phyloP scores from a whole-genome alignment of 2,888 invertebrate genomes.

The Drosophila rellima region DNA sequence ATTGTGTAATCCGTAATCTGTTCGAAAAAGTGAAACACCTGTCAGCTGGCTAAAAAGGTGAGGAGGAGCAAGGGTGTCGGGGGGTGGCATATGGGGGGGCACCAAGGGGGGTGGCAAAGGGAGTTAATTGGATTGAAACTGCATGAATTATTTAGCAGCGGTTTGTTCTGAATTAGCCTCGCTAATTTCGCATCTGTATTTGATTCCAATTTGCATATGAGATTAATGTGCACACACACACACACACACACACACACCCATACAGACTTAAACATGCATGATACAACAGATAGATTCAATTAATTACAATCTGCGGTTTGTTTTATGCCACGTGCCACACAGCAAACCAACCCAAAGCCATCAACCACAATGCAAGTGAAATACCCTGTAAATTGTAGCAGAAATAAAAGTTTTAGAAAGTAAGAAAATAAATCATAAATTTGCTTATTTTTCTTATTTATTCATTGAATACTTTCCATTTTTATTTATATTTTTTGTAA shows the following conservation, averaged over 20 bases:
- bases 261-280: constrained; percentile 22
- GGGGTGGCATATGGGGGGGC: background rate
- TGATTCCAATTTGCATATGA: constrained; percentile 56
- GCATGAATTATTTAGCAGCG: constrained; percentile 36
- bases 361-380: background rate
- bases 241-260: background rate
- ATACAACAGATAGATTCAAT: constrained; percentile 57
- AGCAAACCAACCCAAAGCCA: constrained; percentile 14
- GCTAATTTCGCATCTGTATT: constrained; percentile 53
- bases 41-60: constrained; percentile 7
- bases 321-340: constrained; percentile 31
- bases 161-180: constrained; percentile 41
- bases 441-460: background rate
- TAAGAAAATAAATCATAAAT: background rate
- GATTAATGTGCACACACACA: constrained; percentile 29
- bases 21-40: constrained; percentile 28
- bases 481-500: too few species aligned
- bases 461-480: too few species aligned
- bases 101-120: background rate
- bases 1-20: constrained; percentile 46
- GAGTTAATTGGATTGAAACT: constrained; percentile 39
- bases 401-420: background rate
- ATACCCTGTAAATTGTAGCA: constrained; percentile 4
- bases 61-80: background rate
- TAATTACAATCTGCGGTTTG: constrained; percentile 69